phyloP scores from a whole-genome alignment of 2,888 invertebrate species.

The Ecdyonurus torrentis region DNA sequence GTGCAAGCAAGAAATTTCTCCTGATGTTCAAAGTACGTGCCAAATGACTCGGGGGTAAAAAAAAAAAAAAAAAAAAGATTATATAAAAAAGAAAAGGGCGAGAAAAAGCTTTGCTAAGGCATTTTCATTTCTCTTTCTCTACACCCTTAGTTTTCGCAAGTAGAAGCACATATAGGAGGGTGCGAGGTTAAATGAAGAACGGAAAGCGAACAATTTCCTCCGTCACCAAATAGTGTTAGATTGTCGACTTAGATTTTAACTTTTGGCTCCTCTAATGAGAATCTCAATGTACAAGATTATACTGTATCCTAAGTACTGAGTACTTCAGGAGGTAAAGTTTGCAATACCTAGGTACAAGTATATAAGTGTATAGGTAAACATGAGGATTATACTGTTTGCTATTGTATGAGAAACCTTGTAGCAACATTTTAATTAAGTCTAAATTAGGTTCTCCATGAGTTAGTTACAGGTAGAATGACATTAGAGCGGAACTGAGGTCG shows the following conservation, averaged over 20 bases:
- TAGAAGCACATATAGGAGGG: not conserved
- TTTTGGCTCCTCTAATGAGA: too few species aligned
- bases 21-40: not conserved
- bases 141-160: not conserved
- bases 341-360: too few species aligned
- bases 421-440: too few species aligned
- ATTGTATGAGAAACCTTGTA: too few species aligned
- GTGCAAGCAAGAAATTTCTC: not conserved
- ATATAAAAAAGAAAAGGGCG: not conserved
- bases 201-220: slow-evolving; percentile 2
- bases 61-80: not conserved
- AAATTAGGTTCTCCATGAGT: too few species aligned
- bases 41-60: not conserved
- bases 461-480: too few species aligned
- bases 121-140: not conserved
- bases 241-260: not conserved
- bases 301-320: too few species aligned
- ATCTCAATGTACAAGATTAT: too few species aligned
- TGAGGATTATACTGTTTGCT: too few species aligned
- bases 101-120: not conserved
- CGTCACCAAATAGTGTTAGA: not conserved
- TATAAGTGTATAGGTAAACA: too few species aligned
- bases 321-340: too few species aligned
- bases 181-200: not conserved
- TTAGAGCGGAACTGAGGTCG: too few species aligned